A percentile compares a stretch with the other conserved stretches of the same genome.
Conservation (phyloP, 2,797 vertebrate species). For the Leptatherina wallacei region DNA sequence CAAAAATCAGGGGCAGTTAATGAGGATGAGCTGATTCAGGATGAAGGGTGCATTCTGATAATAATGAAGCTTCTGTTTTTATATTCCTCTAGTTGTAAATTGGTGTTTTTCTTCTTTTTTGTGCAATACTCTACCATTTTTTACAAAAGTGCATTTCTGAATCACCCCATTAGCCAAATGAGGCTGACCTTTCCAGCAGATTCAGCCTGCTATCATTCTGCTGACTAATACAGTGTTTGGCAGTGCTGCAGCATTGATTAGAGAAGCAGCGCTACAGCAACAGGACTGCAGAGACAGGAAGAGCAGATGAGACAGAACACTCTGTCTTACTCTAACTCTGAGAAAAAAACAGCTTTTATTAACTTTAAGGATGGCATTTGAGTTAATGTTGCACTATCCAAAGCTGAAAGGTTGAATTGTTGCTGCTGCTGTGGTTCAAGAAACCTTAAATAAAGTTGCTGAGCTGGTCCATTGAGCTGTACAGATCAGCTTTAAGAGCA, state of each 20-base stretch:
- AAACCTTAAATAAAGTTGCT: constrained; percentile 28
- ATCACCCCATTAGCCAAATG: constrained; percentile 64
- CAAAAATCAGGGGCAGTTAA: background rate
- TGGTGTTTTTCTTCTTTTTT: constrained; percentile 14
- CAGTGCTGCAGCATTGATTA: constrained; percentile 74
- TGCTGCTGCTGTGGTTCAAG: constrained; percentile 26
- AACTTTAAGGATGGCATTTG: constrained; percentile 41
- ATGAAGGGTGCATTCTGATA: background rate
- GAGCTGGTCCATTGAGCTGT: constrained; percentile 22
- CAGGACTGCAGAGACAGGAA: constrained; percentile 27
- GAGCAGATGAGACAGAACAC: constrained; percentile 29
- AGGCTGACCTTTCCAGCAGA: constrained; percentile 68
- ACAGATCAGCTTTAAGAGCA: constrained; percentile 24
- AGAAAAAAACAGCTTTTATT: constrained; percentile 31
- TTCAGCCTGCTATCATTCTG: constrained; percentile 63
- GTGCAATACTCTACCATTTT: constrained; percentile 9
- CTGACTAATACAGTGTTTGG: constrained; percentile 73
- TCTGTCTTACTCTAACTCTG: constrained; percentile 33
- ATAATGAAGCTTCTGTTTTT: background rate
- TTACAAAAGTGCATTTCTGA: constrained; percentile 50
- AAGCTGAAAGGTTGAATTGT: constrained; percentile 45
- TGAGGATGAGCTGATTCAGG: constrained; percentile 2
- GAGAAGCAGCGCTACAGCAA: constrained; percentile 50
- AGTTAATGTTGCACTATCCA: constrained; percentile 47
- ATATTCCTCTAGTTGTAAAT: constrained; percentile 20